Evolutionary conservation across 2,888 invertebrate genomes (phyloP).

Genomic region (Lingula anatina): DNA sequence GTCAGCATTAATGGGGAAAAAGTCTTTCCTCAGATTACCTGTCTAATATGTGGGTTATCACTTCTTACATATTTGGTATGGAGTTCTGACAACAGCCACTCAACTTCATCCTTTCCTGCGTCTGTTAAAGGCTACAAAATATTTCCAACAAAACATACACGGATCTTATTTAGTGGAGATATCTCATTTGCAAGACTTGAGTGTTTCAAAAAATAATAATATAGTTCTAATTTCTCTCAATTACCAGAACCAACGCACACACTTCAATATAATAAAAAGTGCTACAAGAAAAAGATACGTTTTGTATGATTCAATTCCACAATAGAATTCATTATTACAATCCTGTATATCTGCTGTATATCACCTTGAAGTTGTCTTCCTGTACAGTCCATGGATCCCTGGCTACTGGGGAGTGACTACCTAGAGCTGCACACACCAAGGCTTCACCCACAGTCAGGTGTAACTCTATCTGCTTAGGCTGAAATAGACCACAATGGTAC

Average conservation of each 20-base stretch:
- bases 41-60: slow-evolving; percentile 79
- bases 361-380: slow-evolving; percentile 53
- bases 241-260: background rate
- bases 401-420: slow-evolving; percentile 67
- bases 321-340: no score
- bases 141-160: no score
- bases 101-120: slow-evolving; percentile 53
- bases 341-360: no score
- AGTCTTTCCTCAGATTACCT: slow-evolving; percentile 59
- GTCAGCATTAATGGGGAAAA: no score
- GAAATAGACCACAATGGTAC: slow-evolving; percentile 6
- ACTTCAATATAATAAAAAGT: no score
- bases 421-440: slow-evolving; percentile 76
- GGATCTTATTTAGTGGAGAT: no score
- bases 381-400: slow-evolving; percentile 68
- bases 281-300: no score
- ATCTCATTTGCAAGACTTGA: no score
- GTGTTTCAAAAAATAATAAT: background rate
- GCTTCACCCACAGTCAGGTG: slow-evolving; percentile 86
- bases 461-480: slow-evolving; percentile 84
- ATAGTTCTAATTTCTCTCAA: background rate
- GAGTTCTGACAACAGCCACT: slow-evolving; percentile 67
- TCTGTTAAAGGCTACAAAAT: background rate
- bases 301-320: no score
- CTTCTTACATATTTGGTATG: slow-evolving; percentile 61